Percentiles rank a stretch among this genome's conserved stretches.
phyloP scores from a whole-genome alignment of 1,140 invertebrate genomes.

The Neodiprion pinetum region DNA sequence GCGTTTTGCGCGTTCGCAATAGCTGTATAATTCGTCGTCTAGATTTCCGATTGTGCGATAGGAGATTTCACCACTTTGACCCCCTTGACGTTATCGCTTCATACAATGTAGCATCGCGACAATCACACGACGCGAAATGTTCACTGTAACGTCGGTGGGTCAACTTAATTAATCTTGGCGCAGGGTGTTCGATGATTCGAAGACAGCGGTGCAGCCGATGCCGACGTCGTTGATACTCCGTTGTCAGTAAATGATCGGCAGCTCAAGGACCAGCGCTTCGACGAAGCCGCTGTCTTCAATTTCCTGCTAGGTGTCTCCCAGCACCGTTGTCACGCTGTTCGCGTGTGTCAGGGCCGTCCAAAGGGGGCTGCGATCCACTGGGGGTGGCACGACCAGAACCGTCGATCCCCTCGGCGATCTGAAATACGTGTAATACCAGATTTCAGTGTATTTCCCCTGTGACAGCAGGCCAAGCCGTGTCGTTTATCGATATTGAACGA shows the following conservation, averaged over 20 bases:
- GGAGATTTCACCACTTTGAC: too few relatives aligned
- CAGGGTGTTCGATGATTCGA: not conserved
- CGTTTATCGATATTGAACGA: too few relatives aligned
- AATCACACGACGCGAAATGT: too few relatives aligned
- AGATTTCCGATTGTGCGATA: too few relatives aligned
- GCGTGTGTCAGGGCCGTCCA: constrained; percentile 73
- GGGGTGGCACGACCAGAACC: constrained; percentile 40
- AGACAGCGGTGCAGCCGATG: not conserved
- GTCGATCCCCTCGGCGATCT: constrained; percentile 52
- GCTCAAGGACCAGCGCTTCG: constrained; percentile 66
- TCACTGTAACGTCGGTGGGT: too few relatives aligned
- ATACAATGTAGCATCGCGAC: too few relatives aligned
- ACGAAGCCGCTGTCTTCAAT: constrained; percentile 62
- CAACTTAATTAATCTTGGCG: too few relatives aligned
- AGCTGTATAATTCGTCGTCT: too few relatives aligned
- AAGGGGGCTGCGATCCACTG: constrained; percentile 65
- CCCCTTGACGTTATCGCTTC: too few relatives aligned
- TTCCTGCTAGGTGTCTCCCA: constrained; percentile 63
- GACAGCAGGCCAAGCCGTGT: too few relatives aligned
- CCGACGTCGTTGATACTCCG: not conserved
- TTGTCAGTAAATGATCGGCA: constrained; percentile 60
- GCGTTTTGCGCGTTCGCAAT: too few relatives aligned
- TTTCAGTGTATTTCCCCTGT: not conserved
- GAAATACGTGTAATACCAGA: not conserved
- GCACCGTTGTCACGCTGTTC: constrained; percentile 60